phyloP scores from a whole-genome alignment of 2,888 invertebrate species.

The Athalia circularis region DNA sequence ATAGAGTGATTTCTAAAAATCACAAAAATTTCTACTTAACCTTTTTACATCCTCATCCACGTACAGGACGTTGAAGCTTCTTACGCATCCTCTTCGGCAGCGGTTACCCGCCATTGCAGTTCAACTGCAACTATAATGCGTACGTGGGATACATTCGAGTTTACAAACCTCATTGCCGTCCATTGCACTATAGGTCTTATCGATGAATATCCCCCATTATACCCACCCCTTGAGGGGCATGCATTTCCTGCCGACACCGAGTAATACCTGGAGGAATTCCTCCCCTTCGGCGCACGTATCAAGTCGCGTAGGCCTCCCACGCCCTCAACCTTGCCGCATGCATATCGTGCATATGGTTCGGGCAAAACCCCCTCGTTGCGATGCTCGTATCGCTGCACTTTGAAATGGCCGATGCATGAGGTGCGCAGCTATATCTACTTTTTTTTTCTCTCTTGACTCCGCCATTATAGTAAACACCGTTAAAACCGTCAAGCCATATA shows the following conservation, averaged over 20 bases:
- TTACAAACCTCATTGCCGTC: slow-evolving; percentile 4
- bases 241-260: slow-evolving; percentile 22
- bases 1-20: background rate
- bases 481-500: background rate
- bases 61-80: background rate
- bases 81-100: background rate
- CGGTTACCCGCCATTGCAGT: slow-evolving; percentile 21
- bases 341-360: background rate
- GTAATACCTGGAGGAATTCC: background rate
- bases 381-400: slow-evolving; percentile 14
- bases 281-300: background rate
- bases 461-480: slow-evolving; percentile 19
- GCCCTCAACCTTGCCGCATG: slow-evolving; percentile 22
- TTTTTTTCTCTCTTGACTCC: background rate
- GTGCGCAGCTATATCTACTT: no score
- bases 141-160: background rate
- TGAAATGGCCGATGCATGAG: slow-evolving; percentile 14
- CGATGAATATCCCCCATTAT: slow-evolving; percentile 38
- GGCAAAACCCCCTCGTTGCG: slow-evolving; percentile 3
- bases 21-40: background rate
- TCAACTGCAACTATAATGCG: background rate
- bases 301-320: slow-evolving; percentile 14
- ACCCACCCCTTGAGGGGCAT: slow-evolving; percentile 27
- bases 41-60: background rate
- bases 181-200: slow-evolving; percentile 32